Conservation (phyloP, 2,888 invertebrate species). For the Odontothrips loti region DNA sequence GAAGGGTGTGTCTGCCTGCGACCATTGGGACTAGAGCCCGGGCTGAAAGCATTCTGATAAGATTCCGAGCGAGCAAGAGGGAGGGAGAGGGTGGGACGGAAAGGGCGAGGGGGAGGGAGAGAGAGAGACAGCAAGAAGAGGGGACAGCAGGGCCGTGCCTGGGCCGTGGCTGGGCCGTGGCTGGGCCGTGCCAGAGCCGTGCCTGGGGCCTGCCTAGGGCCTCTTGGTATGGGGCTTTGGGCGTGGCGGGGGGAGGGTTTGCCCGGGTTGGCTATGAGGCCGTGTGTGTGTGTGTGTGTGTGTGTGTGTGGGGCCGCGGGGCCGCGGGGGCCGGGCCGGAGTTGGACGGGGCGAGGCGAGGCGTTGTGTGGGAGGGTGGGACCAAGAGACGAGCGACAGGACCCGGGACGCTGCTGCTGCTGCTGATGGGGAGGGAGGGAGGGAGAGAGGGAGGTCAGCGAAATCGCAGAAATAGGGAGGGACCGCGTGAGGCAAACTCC, state of each 20-base stretch:
- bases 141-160: not conserved
- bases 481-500: no score
- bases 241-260: not conserved
- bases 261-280: not conserved
- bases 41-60: constrained; percentile 25
- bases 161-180: not conserved
- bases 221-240: not conserved
- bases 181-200: not conserved
- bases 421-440: not conserved
- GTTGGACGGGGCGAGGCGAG: not conserved
- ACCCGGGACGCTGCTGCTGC: no score
- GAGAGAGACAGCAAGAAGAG: not conserved
- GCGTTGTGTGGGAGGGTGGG: not conserved
- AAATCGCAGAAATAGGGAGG: not conserved
- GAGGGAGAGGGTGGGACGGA: no score
- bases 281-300: not conserved
- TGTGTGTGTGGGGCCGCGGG: not conserved
- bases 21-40: constrained; percentile 21
- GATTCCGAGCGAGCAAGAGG: constrained; percentile 3
- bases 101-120: no score
- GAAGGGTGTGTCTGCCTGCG: constrained; percentile 18
- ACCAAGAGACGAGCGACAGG: not conserved
- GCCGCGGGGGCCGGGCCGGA: not conserved
- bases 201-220: not conserved
- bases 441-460: not conserved